phyloP scores from a whole-genome alignment of 2,888 invertebrate species.

The Agapetus fuscipes region DNA sequence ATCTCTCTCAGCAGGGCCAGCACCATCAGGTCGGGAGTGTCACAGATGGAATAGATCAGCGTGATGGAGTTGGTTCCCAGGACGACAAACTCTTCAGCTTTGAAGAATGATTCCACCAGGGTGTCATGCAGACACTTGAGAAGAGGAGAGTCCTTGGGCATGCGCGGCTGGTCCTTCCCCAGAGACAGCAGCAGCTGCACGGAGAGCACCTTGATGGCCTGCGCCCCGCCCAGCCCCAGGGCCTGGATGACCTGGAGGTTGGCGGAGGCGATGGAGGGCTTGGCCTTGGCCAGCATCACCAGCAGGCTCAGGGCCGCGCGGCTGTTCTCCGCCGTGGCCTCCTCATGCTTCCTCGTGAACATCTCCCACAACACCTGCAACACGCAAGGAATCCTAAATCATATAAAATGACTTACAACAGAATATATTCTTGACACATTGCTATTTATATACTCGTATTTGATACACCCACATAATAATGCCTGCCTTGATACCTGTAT shows the following conservation, averaged over 20 bases:
- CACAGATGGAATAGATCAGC: constrained; percentile 47
- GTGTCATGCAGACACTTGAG: constrained; percentile 34
- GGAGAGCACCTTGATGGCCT: constrained; percentile 33
- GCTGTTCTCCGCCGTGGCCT: constrained; percentile 60
- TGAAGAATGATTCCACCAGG: constrained; percentile 39
- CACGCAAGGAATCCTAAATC: constrained; percentile 15
- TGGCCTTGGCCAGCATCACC: constrained; percentile 58
- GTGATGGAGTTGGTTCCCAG: constrained; percentile 45
- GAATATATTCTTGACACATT: too few relatives aligned
- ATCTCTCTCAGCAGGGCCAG: constrained; percentile 42
- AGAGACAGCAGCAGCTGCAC: constrained; percentile 34
- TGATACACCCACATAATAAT: background rate
- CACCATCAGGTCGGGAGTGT: constrained; percentile 45
- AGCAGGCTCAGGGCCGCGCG: constrained; percentile 66
- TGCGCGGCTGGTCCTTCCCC: constrained; percentile 29
- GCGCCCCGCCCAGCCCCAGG: constrained; percentile 56
- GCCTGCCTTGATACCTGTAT: constrained; percentile 33
- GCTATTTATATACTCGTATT: too few relatives aligned
- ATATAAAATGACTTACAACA: background rate
- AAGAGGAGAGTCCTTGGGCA: constrained; percentile 34
- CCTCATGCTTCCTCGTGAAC: constrained; percentile 63
- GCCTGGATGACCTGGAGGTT: constrained; percentile 67
- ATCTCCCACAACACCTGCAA: constrained; percentile 75
- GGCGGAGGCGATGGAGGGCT: constrained; percentile 49
- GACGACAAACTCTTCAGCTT: constrained; percentile 39